Evolutionary conservation across 2,888 invertebrate species (phyloP).

Genomic region (Nycteola revayana): DNA sequence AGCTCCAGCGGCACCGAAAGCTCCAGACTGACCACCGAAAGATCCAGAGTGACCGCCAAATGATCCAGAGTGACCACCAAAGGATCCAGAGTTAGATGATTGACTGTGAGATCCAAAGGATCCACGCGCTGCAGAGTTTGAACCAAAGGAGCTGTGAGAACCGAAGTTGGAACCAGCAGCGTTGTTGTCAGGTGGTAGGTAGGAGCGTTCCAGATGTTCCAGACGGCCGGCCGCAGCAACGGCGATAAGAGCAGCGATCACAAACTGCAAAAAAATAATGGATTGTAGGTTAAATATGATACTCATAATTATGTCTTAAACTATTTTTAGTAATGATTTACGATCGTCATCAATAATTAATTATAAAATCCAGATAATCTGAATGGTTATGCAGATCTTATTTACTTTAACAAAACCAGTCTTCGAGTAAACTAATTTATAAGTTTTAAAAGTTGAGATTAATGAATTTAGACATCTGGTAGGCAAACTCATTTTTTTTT

Average conservation of each 20-base stretch:
- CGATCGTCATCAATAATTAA: no score
- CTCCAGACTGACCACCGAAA: conserved; percentile 15
- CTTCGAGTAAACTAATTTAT: no score
- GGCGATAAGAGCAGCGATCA: conserved; percentile 39
- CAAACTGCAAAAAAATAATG: neutral
- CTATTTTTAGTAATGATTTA: no score
- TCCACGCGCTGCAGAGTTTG: conserved; percentile 11
- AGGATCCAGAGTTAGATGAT: conserved; percentile 7
- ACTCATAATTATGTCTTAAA: no score
- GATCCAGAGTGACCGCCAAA: conserved; percentile 5
- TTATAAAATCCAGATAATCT: no score
- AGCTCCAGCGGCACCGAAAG: conserved; percentile 2
- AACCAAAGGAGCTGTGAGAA: conserved; percentile 6
- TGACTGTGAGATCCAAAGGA: conserved; percentile 19
- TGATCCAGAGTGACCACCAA: conserved; percentile 13
- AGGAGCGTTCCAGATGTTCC: conserved; percentile 43
- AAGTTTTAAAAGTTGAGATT: no score
- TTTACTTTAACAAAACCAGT: no score
- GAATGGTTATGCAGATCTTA: no score
- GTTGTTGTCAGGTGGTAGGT: conserved; percentile 38
- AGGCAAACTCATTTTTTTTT: no score
- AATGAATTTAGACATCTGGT: no score
- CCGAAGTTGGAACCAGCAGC: neutral
- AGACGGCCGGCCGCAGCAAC: conserved; percentile 40
- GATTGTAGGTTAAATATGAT: no score